Base-by-base conservation (phyloP, 2,113 vertebrate species). In the Perccottus glenii region DNA sequence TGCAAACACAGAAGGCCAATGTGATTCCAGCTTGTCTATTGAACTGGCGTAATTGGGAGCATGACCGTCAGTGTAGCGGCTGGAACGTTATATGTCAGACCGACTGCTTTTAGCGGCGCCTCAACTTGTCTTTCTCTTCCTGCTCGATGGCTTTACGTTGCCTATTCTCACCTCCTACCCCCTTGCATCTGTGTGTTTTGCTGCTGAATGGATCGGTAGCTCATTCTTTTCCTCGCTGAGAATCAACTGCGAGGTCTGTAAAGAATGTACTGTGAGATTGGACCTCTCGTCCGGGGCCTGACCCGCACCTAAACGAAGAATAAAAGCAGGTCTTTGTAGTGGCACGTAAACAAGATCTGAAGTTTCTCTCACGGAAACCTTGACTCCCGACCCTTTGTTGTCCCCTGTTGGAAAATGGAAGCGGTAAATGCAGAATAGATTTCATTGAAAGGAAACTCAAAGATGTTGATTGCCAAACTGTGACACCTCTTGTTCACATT, bases 41-140 rank as follows among this genome's bases (percentile, higher is more conserved):
- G 85, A 90, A 86, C 75, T 68, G 63, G 69, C 64, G 82, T 91
- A 91, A 91, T 91, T 91, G 90, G 90, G 90, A 89, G 87, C 88
- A 62, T 19, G 85, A 86, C 86, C 87, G 45, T 40, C 75, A 11
- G 51, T 38, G 42, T 50, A 67, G 60, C 51, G 9, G 19, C 75
- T 65, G 62, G 47, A 76, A 78, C 53, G 62, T 69, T 80, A 67
- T 70, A 80, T 72, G 82, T 87, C 85, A 85, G 67, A 80, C 70
- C 52, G 40, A 74, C 80, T 61, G 87, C 84, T 85, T 82, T 85
- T 88, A 88, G 81, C 52, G 68, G 55, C 71, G 53, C 49, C 66
- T 74, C 78, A 65, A 49, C 15, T 58, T 81, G 71, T 67, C 32
- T 77, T 77, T 67, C 50, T 72, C 50, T 36, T 64, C 33, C 69